A percentile compares a stretch with the other conserved stretches of the same genome.
Evolutionary conservation across 2,113 vertebrate genomes (phyloP).

Genomic region (Mola mola): DNA sequence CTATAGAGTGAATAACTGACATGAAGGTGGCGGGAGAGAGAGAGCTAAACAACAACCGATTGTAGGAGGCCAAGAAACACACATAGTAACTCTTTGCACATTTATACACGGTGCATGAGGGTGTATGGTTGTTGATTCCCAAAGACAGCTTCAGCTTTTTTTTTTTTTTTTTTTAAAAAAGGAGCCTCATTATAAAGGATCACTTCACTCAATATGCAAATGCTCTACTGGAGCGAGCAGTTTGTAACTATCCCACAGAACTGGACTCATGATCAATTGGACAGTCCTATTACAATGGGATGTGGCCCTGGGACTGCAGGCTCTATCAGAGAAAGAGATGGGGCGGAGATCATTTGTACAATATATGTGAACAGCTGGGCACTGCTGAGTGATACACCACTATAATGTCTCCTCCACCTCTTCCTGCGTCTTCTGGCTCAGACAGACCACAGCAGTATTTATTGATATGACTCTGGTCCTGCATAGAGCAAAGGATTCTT

Average conservation of each 20-base stretch:
- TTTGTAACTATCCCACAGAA: constrained; percentile 45
- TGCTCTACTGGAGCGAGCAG: constrained; percentile 11
- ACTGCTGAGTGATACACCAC: constrained; percentile 11
- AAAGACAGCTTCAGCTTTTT: neutral
- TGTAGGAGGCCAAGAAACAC: constrained; percentile 38
- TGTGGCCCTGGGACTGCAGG: constrained; percentile 9
- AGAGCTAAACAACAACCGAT: constrained; percentile 26
- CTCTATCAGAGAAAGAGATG: neutral
- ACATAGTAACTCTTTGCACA: constrained; percentile 37
- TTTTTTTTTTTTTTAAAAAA: constrained; percentile 22
- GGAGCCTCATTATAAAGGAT: neutral
- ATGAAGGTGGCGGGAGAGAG: constrained; percentile 7
- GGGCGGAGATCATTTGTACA: constrained; percentile 40
- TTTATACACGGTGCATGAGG: constrained; percentile 29
- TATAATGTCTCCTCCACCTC: constrained; percentile 1
- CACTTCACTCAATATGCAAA: constrained; percentile 30
- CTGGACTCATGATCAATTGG: constrained; percentile 28
- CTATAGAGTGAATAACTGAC: constrained; percentile 34
- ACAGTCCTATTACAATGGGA: constrained; percentile 30
- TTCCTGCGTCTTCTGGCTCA: constrained; percentile 5
- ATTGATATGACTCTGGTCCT: neutral
- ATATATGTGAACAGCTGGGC: constrained; percentile 17
- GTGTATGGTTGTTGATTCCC: constrained; percentile 20
- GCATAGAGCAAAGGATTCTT: too few relatives aligned
- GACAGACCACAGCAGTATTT: neutral